Base-by-base conservation (phyloP, 1,140 invertebrate genomes). In the Leptinotarsa texana region DNA sequence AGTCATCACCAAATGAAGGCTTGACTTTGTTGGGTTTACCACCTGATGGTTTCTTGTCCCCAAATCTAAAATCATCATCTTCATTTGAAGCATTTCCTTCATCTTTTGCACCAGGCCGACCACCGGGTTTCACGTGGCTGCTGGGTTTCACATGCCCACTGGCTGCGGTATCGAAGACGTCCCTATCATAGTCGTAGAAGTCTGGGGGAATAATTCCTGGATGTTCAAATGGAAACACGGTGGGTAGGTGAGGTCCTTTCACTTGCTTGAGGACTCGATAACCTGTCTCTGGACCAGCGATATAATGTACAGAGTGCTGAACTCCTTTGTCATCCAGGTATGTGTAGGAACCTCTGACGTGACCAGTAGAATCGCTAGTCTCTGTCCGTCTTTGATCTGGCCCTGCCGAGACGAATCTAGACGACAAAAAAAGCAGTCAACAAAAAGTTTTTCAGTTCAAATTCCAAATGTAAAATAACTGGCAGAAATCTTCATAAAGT, bases 251-350 rank as follows among this genome's bases (percentile, higher is more conserved):
- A 2, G 88, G 88, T 61, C 89, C 89, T 79, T 89, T 89, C 51
- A 87, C 88, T 77, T 89, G 90, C 80, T 90, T 90, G 21, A 93
- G 85, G 3, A 93, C 89, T 13, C 91, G 87, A 77, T 92, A 93
- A n/a, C 92, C 92, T 47, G 92, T 93, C 48, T 90, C 89, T 0
- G 92, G 91, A 3, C 92, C 92, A 3, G 92, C 92, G 75, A 92
- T 92, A 80, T 93, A 93, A 81, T 93, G 89, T 3, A 92, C 91
- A 0, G 91, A 82, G 70, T 86, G 88, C 85, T 92, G 91, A 22
- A 91, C 88, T 2, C 91, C 91, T 86, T 92, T 92, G 79, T 93
- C 91, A 80, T 93, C 92, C 17, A 93, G 83, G 81, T 92, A 93
- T 5, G 91, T 92, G 83, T 93, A 93, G 0, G 91, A 92, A 48